Conservation (phyloP, 1,140 invertebrate species). For the Drosophila ohnishii region DNA sequence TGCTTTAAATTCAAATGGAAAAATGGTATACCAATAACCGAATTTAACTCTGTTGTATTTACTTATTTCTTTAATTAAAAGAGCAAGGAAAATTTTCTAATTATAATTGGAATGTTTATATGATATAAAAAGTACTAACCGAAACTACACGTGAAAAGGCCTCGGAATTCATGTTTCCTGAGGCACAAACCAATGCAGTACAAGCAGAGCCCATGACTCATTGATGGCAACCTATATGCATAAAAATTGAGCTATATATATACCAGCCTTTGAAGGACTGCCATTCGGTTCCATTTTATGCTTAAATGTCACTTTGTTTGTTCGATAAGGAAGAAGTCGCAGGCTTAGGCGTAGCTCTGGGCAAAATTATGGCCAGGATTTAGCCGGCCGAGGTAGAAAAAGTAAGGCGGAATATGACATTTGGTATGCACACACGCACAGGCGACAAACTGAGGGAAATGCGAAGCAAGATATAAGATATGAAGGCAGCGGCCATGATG, state of each 20-base stretch:
- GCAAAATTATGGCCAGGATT: constrained; percentile 56
- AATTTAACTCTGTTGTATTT: not conserved
- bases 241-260: constrained; percentile 57
- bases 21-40: not conserved
- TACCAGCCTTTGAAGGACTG: constrained; percentile 52
- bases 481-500: constrained; percentile 60
- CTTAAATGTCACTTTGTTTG: constrained; percentile 72
- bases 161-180: not conserved
- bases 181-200: constrained; percentile 1
- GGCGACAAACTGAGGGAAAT: constrained; percentile 31
- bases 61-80: too few species aligned
- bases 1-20: not conserved
- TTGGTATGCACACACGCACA: constrained; percentile 75
- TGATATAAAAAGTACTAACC: not conserved
- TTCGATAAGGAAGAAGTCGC: constrained; percentile 60
- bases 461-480: constrained; percentile 56
- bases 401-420: constrained; percentile 51
- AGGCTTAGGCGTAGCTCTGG: constrained; percentile 17
- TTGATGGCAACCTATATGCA: constrained; percentile 49
- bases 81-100: not conserved
- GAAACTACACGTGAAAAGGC: not conserved
- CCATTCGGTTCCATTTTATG: constrained; percentile 62
- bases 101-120: not conserved
- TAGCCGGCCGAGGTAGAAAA: constrained; percentile 22
- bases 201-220: constrained; percentile 37